A percentile compares a stretch with the other conserved stretches of the same genome.
Conservation (phyloP, 2,113 vertebrate species). For the Trachemys scripta region DNA sequence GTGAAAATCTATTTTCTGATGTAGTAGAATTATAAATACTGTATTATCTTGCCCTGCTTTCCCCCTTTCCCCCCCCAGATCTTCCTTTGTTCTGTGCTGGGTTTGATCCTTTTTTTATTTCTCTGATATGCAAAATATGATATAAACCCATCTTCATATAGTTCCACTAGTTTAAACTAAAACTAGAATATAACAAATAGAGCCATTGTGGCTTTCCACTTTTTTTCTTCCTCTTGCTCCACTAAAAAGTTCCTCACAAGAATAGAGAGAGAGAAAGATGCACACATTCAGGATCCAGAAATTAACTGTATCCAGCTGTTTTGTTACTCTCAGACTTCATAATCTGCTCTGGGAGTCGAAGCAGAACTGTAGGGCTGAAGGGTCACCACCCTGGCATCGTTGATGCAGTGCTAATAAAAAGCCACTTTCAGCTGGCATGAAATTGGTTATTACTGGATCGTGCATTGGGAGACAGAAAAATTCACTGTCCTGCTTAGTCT, state of each 20-base stretch:
- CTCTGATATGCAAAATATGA: not conserved
- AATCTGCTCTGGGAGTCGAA: conserved; percentile 35
- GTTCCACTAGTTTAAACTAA: not conserved
- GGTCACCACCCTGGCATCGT: conserved; percentile 8
- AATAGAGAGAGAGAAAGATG: not conserved
- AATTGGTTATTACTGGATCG: not conserved
- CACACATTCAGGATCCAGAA: not conserved
- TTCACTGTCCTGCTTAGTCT: conserved; percentile 41
- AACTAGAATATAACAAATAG: not conserved
- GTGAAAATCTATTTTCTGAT: not conserved
- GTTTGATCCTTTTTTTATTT: not conserved
- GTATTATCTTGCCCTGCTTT: not conserved
- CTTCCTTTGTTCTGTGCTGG: not conserved
- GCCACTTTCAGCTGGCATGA: not conserved
- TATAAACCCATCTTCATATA: not conserved
- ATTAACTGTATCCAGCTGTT: conserved; percentile 9
- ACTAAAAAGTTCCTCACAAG: not conserved
- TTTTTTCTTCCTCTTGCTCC: not conserved
- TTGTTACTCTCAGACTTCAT: conserved; percentile 34
- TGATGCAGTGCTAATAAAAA: not conserved
- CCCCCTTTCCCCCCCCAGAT: rapidly evolving
- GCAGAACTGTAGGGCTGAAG: not conserved
- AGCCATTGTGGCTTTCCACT: not conserved
- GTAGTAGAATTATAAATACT: not conserved
- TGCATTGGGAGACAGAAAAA: not conserved